Evolutionary conservation across 2,113 vertebrate species (phyloP).

Genomic region (Pungitius pungitius): DNA sequence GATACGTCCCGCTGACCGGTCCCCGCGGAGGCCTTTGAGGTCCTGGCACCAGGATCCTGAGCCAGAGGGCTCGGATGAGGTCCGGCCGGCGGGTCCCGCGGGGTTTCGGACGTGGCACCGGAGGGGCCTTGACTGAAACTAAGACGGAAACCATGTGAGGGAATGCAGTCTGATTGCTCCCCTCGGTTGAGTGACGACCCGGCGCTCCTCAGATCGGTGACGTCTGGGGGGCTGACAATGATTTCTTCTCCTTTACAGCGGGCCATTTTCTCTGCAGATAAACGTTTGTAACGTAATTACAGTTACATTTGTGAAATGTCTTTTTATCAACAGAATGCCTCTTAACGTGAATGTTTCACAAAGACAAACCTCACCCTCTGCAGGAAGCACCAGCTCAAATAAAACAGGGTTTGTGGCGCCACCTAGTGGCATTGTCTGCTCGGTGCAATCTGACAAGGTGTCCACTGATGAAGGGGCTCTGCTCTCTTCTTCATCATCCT

Average conservation of each 20-base stretch:
- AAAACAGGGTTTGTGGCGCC: conserved; percentile 28
- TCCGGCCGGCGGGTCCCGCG: conserved; percentile 23
- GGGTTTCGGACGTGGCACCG: conserved; percentile 9
- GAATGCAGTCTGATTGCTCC: conserved; percentile 22
- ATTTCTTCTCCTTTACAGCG: conserved; percentile 24
- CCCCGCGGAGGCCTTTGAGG: not conserved
- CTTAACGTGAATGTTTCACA: not conserved
- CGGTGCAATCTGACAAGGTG: not conserved
- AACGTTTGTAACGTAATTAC: not conserved
- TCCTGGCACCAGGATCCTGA: not conserved
- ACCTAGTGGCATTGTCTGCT: conserved; percentile 55
- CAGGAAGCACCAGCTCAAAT: conserved; percentile 16
- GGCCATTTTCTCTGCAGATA: conserved; percentile 35
- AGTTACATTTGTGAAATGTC: not conserved
- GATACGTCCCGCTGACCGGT: conserved; percentile 4
- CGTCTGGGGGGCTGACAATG: not conserved
- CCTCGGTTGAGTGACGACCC: conserved; percentile 12
- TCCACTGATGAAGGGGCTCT: conserved; percentile 5
- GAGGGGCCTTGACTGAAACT: conserved; percentile 7
- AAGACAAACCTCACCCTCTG: conserved; percentile 40
- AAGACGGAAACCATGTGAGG: conserved; percentile 16
- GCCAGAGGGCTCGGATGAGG: conserved; percentile 10
- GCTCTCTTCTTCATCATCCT: conserved; percentile 17
- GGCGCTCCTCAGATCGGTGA: conserved; percentile 9
- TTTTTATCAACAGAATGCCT: not conserved